Evolutionary conservation across 2,797 vertebrate species (phyloP).

Genomic region (Sebastiscus albofasciatus): DNA sequence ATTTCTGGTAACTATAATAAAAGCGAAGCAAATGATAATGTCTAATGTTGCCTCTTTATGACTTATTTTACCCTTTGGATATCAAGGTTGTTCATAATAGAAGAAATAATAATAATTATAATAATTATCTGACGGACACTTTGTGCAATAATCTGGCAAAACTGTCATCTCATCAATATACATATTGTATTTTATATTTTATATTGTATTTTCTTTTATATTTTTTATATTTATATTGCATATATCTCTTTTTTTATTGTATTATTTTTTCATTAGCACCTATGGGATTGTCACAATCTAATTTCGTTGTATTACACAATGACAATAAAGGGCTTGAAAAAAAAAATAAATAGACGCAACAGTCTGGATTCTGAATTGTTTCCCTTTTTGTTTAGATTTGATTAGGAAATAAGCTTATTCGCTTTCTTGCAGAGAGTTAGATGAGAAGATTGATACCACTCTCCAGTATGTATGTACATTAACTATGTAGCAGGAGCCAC

Average conservation of each 20-base stretch:
- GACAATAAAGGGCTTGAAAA: too few relatives aligned
- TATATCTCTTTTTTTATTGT: too few relatives aligned
- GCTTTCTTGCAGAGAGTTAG: not conserved
- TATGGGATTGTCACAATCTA: too few relatives aligned
- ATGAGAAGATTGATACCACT: not conserved
- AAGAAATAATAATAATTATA: too few relatives aligned
- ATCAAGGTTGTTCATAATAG: not conserved
- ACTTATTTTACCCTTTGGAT: not conserved
- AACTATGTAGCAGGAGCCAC: not conserved
- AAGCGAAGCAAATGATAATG: slow-evolving; percentile 10
- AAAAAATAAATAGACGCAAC: not conserved
- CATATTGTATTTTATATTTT: too few relatives aligned
- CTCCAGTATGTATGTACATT: not conserved
- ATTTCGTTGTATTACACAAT: too few relatives aligned
- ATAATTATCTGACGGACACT: too few relatives aligned
- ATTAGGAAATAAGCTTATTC: not conserved
- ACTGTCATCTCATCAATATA: too few relatives aligned
- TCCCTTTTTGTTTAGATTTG: not conserved
- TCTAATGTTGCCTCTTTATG: not conserved
- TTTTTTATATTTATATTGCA: too few relatives aligned
- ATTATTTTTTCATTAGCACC: too few relatives aligned
- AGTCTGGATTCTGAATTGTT: not conserved
- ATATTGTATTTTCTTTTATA: too few relatives aligned
- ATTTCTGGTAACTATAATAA: slow-evolving; percentile 18
- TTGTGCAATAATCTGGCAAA: too few relatives aligned